These are phyloP conservation scores for Vesta saturnalis DNA, from an alignment of 2,888 invertebrate species.

Conservation along the genomic window DNA sequence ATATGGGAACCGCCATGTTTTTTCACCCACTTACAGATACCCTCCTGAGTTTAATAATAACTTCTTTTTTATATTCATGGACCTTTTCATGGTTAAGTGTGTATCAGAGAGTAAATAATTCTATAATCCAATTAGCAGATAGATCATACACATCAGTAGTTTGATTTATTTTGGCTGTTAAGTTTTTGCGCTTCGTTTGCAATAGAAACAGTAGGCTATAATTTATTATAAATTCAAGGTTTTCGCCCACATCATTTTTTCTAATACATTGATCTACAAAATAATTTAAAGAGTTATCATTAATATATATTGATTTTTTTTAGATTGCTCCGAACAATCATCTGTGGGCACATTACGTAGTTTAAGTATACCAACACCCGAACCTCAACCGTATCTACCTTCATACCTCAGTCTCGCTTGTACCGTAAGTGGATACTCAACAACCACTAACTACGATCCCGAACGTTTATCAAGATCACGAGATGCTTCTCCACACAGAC, in stretches of 20 bases:
- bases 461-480: slow-evolving; percentile 70
- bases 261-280: background rate
- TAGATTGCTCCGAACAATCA: slow-evolving; percentile 64
- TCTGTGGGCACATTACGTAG: slow-evolving; percentile 66
- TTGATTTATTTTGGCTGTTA: background rate
- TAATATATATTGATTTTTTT: slow-evolving; percentile 46
- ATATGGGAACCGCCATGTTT: too few relatives aligned
- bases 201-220: slow-evolving; percentile 19
- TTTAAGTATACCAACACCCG: slow-evolving; percentile 57
- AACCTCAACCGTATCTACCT: slow-evolving; percentile 72
- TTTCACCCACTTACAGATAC: too few relatives aligned
- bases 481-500: slow-evolving; percentile 76
- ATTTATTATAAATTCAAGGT: slow-evolving; percentile 20
- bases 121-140: background rate
- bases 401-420: slow-evolving; percentile 90
- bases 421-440: slow-evolving; percentile 90
- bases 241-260: background rate
- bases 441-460: slow-evolving; percentile 86
- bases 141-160: background rate
- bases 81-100: too few relatives aligned
- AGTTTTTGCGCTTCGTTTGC: background rate
- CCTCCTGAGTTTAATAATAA: too few relatives aligned
- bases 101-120: too few relatives aligned
- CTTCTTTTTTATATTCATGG: too few relatives aligned
- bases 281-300: background rate